Conservation (phyloP, 2,113 vertebrate species). For the Phaethornis superciliosus region DNA sequence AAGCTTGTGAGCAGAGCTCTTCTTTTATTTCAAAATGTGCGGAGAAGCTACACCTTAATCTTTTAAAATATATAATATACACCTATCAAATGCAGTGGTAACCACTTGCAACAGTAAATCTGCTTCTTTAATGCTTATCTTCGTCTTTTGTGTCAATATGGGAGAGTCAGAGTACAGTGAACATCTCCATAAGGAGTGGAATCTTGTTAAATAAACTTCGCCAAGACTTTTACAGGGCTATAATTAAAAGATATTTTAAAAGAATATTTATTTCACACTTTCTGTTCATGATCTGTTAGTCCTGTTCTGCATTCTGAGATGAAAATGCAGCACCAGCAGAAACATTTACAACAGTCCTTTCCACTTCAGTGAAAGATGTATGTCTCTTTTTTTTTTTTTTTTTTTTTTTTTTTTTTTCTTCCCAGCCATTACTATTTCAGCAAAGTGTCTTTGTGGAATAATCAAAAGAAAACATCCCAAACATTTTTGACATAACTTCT, state of each 20-base stretch:
- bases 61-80: background rate
- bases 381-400: conserved; percentile 7
- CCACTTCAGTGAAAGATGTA: background rate
- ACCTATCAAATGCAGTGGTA: background rate
- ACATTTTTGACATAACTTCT: conserved; percentile 46
- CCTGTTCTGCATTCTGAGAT: background rate
- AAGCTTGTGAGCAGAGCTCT: background rate
- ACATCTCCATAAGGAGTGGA: background rate
- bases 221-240: background rate
- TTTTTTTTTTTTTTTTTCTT: conserved; percentile 11
- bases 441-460: conserved; percentile 12
- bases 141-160: background rate
- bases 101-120: background rate
- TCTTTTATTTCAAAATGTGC: background rate
- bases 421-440: background rate
- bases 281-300: background rate
- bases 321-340: background rate
- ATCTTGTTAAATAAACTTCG: background rate
- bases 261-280: background rate
- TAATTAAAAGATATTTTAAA: background rate
- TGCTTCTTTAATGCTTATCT: background rate
- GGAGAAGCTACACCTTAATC: background rate
- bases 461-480: conserved; percentile 37
- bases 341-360: background rate
- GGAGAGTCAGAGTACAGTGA: background rate